A percentile compares a stretch with the other conserved stretches of the same genome.
Evolutionary conservation across 2,888 invertebrate genomes (phyloP).

Genomic region (Amphimallon solstitiale): DNA sequence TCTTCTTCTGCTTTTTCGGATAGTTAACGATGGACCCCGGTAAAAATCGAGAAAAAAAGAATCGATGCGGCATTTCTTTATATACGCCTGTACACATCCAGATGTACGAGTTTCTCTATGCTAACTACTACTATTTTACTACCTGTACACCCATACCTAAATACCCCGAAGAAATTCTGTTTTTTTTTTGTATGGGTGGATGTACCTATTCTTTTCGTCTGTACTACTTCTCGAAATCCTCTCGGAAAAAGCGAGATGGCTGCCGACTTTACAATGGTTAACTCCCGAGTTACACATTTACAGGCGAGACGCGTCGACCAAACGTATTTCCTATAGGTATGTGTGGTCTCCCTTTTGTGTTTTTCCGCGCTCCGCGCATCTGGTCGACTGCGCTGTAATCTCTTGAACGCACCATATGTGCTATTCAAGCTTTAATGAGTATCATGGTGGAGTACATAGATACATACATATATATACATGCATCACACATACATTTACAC

Average conservation of each 20-base stretch:
- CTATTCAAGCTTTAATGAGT: constrained; percentile 42
- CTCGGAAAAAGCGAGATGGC: constrained; percentile 2
- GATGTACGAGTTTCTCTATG: neutral
- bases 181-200: neutral
- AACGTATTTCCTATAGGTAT: constrained; percentile 16
- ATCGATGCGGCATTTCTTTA: neutral
- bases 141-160: constrained; percentile 17
- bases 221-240: neutral
- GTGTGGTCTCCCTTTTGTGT: constrained; percentile 26
- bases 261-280: constrained; percentile 43
- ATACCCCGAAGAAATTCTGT: constrained; percentile 5
- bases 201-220: no score
- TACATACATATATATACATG: no score
- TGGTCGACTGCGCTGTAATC: constrained; percentile 42
- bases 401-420: constrained; percentile 44
- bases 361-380: neutral
- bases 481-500: no score
- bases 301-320: constrained; percentile 29
- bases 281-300: constrained; percentile 50
- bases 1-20: neutral
- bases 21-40: neutral
- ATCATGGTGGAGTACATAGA: constrained; percentile 2
- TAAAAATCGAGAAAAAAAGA: neutral
- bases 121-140: constrained; percentile 2
- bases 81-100: neutral